A percentile compares a stretch with the other conserved stretches of the same genome.
Conservation (phyloP, 2,888 invertebrate genomes). For the Leptopilina myrica region DNA sequence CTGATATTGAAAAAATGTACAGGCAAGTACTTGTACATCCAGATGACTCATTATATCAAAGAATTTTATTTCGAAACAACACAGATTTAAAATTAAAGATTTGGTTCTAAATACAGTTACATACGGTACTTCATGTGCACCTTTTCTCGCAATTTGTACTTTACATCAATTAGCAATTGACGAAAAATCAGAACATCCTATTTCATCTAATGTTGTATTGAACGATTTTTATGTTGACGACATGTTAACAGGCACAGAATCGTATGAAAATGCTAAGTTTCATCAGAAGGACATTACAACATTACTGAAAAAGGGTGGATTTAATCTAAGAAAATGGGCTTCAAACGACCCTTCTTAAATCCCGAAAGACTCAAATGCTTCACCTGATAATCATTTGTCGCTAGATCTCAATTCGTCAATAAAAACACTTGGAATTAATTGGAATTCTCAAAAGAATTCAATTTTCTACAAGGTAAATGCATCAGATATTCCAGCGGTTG, state of each 20-base stretch:
- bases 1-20: background rate
- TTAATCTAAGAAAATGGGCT: background rate
- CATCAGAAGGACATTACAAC: background rate
- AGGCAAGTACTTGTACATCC: background rate
- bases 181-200: background rate
- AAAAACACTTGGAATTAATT: background rate
- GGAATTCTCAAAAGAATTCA: background rate
- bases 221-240: background rate
- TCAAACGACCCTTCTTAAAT: background rate
- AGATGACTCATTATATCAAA: background rate
- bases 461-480: background rate
- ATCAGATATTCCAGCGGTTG: background rate
- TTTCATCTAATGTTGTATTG: background rate
- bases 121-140: background rate
- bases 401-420: background rate
- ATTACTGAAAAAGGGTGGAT: background rate
- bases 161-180: background rate
- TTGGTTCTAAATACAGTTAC: background rate
- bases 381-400: background rate
- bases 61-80: background rate
- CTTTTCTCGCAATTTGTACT: background rate
- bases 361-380: background rate
- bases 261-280: background rate
- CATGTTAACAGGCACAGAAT: background rate
- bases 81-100: background rate